Evolutionary conservation across 1,140 invertebrate species (phyloP).

Genomic region (Scaptomyza pallida): DNA sequence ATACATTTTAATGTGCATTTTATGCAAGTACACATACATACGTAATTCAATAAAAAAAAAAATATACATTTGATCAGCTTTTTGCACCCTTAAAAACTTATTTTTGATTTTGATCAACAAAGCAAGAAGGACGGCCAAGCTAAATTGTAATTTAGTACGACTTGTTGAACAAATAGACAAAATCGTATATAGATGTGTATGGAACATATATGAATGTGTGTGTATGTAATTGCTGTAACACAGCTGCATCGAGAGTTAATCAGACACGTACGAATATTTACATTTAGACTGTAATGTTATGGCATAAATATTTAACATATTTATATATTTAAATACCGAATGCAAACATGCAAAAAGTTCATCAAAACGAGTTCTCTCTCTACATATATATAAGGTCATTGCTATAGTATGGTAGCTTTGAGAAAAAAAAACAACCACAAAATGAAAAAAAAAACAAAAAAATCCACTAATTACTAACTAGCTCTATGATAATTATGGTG

Average conservation of each 20-base stretch:
- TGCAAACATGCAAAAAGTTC: constrained; percentile 11
- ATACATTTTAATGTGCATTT: constrained; percentile 52
- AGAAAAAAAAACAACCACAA: constrained; percentile 12
- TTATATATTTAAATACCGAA: constrained; percentile 8
- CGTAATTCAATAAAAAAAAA: constrained; percentile 32
- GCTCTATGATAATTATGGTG: constrained; percentile 64
- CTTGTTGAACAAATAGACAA: background rate
- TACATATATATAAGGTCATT: constrained; percentile 8
- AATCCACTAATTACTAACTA: constrained; percentile 72
- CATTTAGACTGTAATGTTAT: constrained; percentile 28
- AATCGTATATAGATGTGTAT: background rate
- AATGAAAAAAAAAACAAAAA: constrained; percentile 20
- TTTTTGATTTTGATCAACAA: constrained; percentile 39
- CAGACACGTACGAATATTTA: constrained; percentile 21
- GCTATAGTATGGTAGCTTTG: constrained; percentile 1
- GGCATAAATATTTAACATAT: constrained; percentile 22
- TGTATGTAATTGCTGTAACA: constrained; percentile 2
- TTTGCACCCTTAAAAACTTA: constrained; percentile 50
- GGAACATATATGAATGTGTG: no score
- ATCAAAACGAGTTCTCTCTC: constrained; percentile 26
- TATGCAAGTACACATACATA: constrained; percentile 15
- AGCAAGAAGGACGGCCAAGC: constrained; percentile 16
- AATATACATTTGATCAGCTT: constrained; percentile 68
- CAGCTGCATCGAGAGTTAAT: constrained; percentile 16
- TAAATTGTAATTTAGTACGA: constrained; percentile 2